A percentile compares a stretch with the other conserved stretches of the same genome.
These are phyloP conservation scores for Xyrauchen texanus DNA, from an alignment of 2,113 vertebrate species.

Conservation along the genomic window DNA sequence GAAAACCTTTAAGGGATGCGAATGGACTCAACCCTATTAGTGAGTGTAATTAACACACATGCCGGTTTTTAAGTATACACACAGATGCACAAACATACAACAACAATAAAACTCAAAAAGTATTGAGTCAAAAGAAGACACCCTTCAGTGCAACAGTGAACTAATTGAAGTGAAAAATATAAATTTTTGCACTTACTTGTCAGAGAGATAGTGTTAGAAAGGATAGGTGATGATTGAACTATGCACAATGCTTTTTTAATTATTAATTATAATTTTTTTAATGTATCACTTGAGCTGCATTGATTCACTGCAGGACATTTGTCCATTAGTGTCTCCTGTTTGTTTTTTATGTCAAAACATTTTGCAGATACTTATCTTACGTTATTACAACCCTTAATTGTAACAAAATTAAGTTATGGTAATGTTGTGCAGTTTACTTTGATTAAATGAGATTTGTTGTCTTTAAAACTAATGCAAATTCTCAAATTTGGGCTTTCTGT, in stretches of 20 bases:
- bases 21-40: conserved; percentile 73
- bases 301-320: conserved; percentile 61
- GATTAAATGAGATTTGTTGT: too few relatives aligned
- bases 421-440: conserved; percentile 48
- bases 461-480: too few relatives aligned
- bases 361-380: background rate
- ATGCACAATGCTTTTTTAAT: conserved; percentile 77
- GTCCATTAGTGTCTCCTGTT: conserved; percentile 54
- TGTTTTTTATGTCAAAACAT: conserved; percentile 51
- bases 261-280: conserved; percentile 47
- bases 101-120: conserved; percentile 49
- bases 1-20: conserved; percentile 63
- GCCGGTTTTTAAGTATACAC: conserved; percentile 70
- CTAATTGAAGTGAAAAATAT: conserved; percentile 74
- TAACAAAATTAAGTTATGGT: conserved; percentile 58
- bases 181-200: conserved; percentile 77
- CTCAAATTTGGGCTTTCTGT: background rate
- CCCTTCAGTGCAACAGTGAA: conserved; percentile 79
- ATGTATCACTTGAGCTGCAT: background rate
- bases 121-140: conserved; percentile 65
- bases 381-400: conserved; percentile 52
- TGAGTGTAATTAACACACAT: conserved; percentile 64
- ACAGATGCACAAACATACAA: conserved; percentile 58
- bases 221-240: conserved; percentile 68
- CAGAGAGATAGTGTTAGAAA: conserved; percentile 68